A percentile compares a stretch with the other conserved stretches of the same genome.
phyloP scores from a whole-genome alignment of 2,888 invertebrate species.

The Mimumesa dahlbomi region DNA sequence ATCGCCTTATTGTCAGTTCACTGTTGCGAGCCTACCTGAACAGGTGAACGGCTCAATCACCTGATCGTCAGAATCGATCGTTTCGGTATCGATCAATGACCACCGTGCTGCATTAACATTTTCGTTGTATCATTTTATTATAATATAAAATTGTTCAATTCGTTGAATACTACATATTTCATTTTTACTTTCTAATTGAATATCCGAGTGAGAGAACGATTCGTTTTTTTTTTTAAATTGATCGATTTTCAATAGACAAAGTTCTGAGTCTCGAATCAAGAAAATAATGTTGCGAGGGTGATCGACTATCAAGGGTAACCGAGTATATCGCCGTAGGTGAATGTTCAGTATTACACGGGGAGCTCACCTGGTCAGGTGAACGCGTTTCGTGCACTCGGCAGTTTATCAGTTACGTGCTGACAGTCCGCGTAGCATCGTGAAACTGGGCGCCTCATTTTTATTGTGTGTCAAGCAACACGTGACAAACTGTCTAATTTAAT shows the following conservation, averaged over 20 bases:
- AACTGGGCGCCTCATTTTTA: background rate
- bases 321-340: conserved; percentile 38
- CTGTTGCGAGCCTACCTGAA: conserved; percentile 67
- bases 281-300: conserved; percentile 15
- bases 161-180: too few relatives aligned
- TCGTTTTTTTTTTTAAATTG: background rate
- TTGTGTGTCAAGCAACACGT: background rate
- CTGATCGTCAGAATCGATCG: too few relatives aligned
- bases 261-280: too few relatives aligned
- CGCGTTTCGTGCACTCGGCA: conserved; percentile 26
- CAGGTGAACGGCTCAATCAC: conserved; percentile 54
- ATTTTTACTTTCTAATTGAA: too few relatives aligned
- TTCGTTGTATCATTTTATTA: too few relatives aligned
- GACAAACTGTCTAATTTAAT: background rate
- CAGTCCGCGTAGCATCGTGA: conserved; percentile 3
- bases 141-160: too few relatives aligned
- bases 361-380: conserved; percentile 47
- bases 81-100: background rate
- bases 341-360: conserved; percentile 36
- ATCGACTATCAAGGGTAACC: conserved; percentile 28
- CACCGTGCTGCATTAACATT: background rate
- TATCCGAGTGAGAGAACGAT: too few relatives aligned
- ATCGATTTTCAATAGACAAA: too few relatives aligned
- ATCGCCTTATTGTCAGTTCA: conserved; percentile 72
- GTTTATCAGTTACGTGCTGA: conserved; percentile 48